Evolutionary conservation across 1,140 invertebrate species (phyloP).

Genomic region (Drosophila teissieri): DNA sequence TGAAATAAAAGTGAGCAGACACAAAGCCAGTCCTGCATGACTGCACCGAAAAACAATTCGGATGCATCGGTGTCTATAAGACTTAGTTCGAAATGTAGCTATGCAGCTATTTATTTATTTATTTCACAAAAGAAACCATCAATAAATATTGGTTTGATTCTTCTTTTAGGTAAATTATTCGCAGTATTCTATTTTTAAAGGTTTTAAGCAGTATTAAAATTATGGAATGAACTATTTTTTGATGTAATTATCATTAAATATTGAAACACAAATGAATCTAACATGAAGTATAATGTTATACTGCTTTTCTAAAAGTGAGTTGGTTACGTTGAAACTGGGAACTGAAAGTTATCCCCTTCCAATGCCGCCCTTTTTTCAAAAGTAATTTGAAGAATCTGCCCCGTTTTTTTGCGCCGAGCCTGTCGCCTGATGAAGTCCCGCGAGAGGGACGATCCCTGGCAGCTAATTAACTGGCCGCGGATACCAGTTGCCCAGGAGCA

Average conservation of each 20-base stretch:
- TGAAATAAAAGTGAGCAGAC: slow-evolving; percentile 61
- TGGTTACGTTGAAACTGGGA: slow-evolving; percentile 8
- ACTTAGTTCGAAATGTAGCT: neutral
- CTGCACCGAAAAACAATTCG: slow-evolving; percentile 14
- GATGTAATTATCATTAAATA: no score
- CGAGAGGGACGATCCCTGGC: slow-evolving; percentile 42
- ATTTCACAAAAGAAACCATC: no score
- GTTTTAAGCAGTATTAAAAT: no score
- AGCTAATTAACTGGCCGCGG: slow-evolving; percentile 71
- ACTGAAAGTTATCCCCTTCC: neutral
- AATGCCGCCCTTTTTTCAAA: slow-evolving; percentile 36
- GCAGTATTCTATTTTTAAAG: no score
- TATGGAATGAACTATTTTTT: no score
- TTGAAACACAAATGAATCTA: no score
- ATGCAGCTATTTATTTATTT: no score
- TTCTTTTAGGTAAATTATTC: no score
- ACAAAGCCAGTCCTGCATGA: slow-evolving; percentile 47
- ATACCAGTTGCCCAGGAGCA: slow-evolving; percentile 32
- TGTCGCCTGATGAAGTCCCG: slow-evolving; percentile 63
- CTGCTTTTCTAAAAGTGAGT: neutral
- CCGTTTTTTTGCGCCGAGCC: slow-evolving; percentile 22
- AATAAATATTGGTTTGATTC: neutral
- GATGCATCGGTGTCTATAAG: neutral
- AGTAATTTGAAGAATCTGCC: slow-evolving; percentile 70
- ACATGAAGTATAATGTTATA: neutral